phyloP scores from a whole-genome alignment of 2,113 vertebrate genomes.

The Candoia aspera region DNA sequence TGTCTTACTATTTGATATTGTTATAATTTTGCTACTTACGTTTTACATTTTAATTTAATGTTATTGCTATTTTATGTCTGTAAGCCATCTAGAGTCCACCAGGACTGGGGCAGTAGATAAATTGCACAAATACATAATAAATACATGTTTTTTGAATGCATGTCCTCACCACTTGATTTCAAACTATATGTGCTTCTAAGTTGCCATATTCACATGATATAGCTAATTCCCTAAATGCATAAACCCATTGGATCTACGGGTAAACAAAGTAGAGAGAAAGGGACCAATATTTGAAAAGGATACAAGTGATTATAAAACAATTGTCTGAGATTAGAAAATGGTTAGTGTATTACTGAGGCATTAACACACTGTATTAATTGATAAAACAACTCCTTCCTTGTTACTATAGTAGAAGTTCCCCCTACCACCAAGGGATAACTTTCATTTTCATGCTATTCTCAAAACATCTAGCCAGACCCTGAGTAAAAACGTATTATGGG shows the following conservation, averaged over 20 bases:
- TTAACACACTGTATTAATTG: background rate
- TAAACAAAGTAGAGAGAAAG: background rate
- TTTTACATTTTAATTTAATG: background rate
- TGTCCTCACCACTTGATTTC: background rate
- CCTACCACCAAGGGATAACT: slow-evolving; percentile 3
- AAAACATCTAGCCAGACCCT: slow-evolving; percentile 43
- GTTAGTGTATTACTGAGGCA: background rate
- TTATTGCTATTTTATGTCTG: background rate
- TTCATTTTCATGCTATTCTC: slow-evolving; percentile 30
- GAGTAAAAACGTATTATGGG: background rate
- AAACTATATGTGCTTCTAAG: background rate
- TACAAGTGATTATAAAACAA: background rate
- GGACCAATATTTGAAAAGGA: background rate
- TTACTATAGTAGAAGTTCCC: background rate
- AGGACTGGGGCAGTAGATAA: background rate
- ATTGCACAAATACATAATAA: background rate
- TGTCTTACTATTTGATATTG: background rate
- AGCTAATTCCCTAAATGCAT: background rate
- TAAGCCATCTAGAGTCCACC: background rate
- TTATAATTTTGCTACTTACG: background rate
- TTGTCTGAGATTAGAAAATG: slow-evolving; percentile 42
- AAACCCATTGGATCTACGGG: background rate
- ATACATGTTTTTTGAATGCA: background rate
- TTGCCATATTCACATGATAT: background rate
- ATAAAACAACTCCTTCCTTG: background rate